Base-by-base conservation (phyloP, 2,113 vertebrate genomes). In the Formicarius rufipectus region DNA sequence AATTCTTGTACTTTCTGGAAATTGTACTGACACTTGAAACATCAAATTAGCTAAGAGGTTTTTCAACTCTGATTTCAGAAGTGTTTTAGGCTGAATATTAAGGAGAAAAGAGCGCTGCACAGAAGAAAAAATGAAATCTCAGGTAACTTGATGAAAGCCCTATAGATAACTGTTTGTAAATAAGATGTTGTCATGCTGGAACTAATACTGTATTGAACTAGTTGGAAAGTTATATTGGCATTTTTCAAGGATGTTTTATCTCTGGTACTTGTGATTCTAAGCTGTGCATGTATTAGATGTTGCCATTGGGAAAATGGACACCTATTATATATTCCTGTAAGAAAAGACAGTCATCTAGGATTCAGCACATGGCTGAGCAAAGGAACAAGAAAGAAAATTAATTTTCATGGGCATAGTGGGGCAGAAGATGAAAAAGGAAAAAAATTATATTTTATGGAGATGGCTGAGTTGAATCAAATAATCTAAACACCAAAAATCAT, bases 111-210 rank as follows among this genome's bases (percentile, higher is more conserved):
- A 92, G 21, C 44, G 72, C 22, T 1, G 0, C 27, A 55, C 3
- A 22, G 27, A 56, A 87, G 31, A 35, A 79, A 72, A 55, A 53
- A 8, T n/a, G 45, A 55, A 55, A 33, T 30, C 28, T 40, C 39
- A 75, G 47, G 71, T 91, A 86, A 67, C 35, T 75, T 84, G 85
- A 77, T 86, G 72, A 94, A 94, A 95, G 28, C 56, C 31, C 45
- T 91, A 56, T 80, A 96, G 91, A 80, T 95, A 81, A 59, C 72
- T 83, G 49, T 75, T 94, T 85, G 47, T 92, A 94, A 89, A 59
- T 67, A 63, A 88, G 83, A 39, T 40, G 72, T 52, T 78, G 44
- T 83, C 39, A 60, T 85, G 63, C 33, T 63, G 78, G 77, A 91
- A 80, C 67, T 88, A 73, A 90, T 74, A 85, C 50, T 55, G 11